These are phyloP conservation scores for Ahaetulla prasina DNA, from an alignment of 2,113 vertebrate species.

Conservation along the genomic window DNA sequence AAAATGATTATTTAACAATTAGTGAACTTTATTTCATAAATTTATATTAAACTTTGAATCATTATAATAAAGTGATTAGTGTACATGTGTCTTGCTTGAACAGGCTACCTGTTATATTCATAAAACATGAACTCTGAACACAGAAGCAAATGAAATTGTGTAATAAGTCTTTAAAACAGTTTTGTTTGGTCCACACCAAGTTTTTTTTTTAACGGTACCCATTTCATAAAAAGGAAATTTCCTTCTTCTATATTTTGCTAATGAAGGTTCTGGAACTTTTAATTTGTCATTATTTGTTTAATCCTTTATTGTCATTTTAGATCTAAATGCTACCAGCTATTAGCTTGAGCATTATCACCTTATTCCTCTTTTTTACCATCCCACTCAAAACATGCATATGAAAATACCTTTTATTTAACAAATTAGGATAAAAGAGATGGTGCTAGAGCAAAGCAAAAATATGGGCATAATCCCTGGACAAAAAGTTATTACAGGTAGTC, in stretches of 20 bases:
- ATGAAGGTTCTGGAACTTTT: not conserved
- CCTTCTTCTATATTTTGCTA: not conserved
- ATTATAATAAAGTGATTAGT: not conserved
- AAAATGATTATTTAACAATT: not conserved
- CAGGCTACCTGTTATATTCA: not conserved
- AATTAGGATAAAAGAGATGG: not conserved
- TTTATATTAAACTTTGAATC: not conserved
- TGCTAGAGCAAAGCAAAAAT: not conserved
- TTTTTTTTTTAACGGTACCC: not conserved
- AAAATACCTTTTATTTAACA: not conserved
- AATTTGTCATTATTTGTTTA: not conserved
- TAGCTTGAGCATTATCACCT: not conserved
- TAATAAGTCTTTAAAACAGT: not conserved
- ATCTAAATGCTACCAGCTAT: not conserved
- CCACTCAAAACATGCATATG: not conserved
- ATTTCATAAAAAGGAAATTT: not conserved
- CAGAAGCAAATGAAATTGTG: not conserved
- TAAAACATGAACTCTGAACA: not conserved
- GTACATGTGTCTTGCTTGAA: not conserved
- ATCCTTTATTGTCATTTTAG: not conserved
- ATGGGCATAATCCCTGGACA: not conserved
- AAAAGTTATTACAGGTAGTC: not conserved
- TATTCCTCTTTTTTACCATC: not conserved
- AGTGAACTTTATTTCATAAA: not conserved
- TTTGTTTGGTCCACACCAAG: not conserved